A percentile compares a stretch with the other conserved stretches of the same genome.
These are phyloP conservation scores for Thelaira solivaga DNA, from an alignment of 2,888 invertebrate species.

Conservation along the genomic window DNA sequence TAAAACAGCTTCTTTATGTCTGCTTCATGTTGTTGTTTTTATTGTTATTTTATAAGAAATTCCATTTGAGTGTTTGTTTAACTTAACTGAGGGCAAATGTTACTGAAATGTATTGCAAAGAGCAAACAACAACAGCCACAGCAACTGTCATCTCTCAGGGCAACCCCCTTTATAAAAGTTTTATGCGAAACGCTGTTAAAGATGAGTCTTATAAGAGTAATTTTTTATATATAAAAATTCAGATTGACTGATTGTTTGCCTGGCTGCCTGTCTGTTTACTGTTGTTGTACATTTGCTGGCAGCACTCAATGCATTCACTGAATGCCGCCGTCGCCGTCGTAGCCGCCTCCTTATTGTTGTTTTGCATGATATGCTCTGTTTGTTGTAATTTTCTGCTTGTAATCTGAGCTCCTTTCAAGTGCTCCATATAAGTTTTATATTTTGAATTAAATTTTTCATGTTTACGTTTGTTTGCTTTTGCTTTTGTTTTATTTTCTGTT, in stretches of 20 bases:
- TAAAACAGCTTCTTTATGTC: conserved; percentile 26
- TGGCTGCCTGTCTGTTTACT: not conserved
- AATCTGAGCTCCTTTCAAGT: conserved; percentile 63
- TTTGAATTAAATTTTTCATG: not conserved
- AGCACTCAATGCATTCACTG: not conserved
- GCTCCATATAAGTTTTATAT: conserved; percentile 53
- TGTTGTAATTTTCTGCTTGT: conserved; percentile 58
- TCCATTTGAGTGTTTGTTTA: conserved; percentile 20
- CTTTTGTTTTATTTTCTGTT: conserved; percentile 14
- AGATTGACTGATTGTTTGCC: conserved; percentile 4
- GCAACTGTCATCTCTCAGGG: conserved; percentile 59
- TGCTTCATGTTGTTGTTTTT: too few species aligned
- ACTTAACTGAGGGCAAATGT: not conserved
- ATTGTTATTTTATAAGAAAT: conserved; percentile 15
- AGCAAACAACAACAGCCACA: conserved; percentile 11
- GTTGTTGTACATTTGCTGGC: not conserved
- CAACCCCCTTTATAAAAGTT: conserved; percentile 42
- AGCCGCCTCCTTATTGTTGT: too few species aligned
- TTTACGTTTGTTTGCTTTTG: not conserved
- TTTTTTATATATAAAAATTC: not conserved
- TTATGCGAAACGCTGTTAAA: not conserved
- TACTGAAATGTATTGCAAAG: conserved; percentile 5
- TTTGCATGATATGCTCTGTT: conserved; percentile 52
- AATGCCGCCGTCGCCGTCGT: conserved; percentile 48
- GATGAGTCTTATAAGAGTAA: conserved; percentile 10